phyloP scores from a whole-genome alignment of 2,888 invertebrate species.

The Ecdyonurus torrentis region DNA sequence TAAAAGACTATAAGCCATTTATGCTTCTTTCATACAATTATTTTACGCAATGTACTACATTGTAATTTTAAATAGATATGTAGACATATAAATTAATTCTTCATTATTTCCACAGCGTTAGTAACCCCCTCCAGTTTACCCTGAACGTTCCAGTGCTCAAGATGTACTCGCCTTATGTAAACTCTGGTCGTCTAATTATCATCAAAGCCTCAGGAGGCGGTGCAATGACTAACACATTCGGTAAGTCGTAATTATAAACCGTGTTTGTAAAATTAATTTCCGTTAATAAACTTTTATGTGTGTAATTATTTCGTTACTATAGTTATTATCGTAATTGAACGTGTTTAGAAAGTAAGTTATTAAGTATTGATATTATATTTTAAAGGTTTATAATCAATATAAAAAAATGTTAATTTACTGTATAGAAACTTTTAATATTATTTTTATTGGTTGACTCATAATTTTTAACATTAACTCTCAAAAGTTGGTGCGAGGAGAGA shows the following conservation, averaged over 20 bases:
- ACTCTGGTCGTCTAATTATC: constrained; percentile 59
- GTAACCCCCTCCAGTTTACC: background rate
- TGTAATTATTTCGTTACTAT: background rate
- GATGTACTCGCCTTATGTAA: constrained; percentile 45
- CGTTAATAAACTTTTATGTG: background rate
- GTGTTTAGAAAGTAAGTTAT: too few species aligned
- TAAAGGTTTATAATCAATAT: background rate
- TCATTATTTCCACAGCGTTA: background rate
- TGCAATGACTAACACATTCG: constrained; percentile 20
- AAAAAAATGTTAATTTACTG: background rate
- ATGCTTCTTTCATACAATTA: too few species aligned
- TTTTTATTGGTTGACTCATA: too few species aligned
- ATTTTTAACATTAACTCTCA: too few species aligned
- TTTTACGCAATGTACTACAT: too few species aligned
- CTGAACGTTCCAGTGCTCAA: background rate
- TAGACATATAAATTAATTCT: too few species aligned
- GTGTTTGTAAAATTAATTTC: background rate
- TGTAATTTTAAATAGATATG: too few species aligned
- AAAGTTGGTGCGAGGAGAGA: too few species aligned
- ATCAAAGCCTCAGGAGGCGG: constrained; percentile 72
- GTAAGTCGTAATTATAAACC: too few species aligned
- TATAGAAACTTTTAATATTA: too few species aligned
- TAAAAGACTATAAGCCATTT: too few species aligned
- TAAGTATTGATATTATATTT: too few species aligned
- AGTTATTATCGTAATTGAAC: background rate